Percentiles rank a stretch among this genome's conserved stretches.
Evolutionary conservation across 2,797 vertebrate species (phyloP).

Genomic region (Chelon labrosus): DNA sequence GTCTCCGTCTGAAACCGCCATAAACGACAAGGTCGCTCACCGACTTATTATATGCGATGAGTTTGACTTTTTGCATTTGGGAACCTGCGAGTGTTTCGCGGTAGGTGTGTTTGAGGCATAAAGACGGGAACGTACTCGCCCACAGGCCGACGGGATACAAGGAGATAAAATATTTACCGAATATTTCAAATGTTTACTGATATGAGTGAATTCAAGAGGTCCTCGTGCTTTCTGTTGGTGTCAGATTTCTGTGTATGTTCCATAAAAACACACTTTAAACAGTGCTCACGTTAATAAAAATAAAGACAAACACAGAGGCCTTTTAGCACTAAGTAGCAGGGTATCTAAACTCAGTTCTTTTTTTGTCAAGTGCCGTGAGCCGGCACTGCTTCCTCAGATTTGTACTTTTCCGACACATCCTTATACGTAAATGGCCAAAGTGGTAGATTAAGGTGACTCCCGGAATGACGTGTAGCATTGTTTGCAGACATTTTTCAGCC

Average conservation of each 20-base stretch:
- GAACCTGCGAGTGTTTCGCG: background rate
- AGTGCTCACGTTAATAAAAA: conserved; percentile 2
- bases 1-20: conserved; percentile 19
- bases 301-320: background rate
- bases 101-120: background rate
- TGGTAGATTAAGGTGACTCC: too few relatives aligned
- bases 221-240: conserved; percentile 12
- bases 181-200: conserved; percentile 12
- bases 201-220: conserved; percentile 22
- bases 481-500: too few relatives aligned
- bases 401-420: background rate
- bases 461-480: too few relatives aligned
- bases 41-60: conserved; percentile 1
- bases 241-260: conserved; percentile 28
- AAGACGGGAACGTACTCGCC: background rate
- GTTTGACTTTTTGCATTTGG: conserved; percentile 13
- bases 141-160: background rate
- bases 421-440: too few relatives aligned
- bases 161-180: conserved; percentile 24
- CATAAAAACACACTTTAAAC: conserved; percentile 29
- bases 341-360: background rate
- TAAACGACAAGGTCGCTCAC: conserved; percentile 42
- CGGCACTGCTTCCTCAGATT: background rate
- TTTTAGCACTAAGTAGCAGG: background rate
- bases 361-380: background rate